Evolutionary conservation across 2,113 vertebrate species (phyloP), one percentile per base, ranked within the genome.

Genomic region (Elachura formosa): DNA sequence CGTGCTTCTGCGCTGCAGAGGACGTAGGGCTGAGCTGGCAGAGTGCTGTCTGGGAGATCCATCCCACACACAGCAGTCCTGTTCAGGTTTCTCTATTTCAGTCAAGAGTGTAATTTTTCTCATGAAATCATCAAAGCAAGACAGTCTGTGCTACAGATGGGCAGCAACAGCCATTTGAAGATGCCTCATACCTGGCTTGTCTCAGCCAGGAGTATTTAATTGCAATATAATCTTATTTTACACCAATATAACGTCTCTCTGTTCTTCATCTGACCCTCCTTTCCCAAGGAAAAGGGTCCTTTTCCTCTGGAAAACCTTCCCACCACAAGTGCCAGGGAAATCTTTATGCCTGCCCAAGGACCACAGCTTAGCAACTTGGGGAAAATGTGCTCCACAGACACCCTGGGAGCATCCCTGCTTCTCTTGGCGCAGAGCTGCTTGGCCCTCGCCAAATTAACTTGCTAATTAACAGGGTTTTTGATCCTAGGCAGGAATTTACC

Each of bases 11-110:
- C 10, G 26, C 92, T 69, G 95, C 88, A 86, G 33, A 90, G 90
- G 95, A 90, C 51, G 64, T 12, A 55, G 88, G 90, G 95, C 95
- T 95, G 95, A 96, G 95, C 78, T 91, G 96, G 82, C 85, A 88
- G 45, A 78, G 84, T 7, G 24, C 79, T 75, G 86, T 75, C 89
- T 94, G 95, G 84, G 91, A 91, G 91, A 82, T 51, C 87, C 58
- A 0, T 79, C 89, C 95, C 94, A 94, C 95, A 75, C 90, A 69
- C 26, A 1, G n/a, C n/a, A 55, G 75, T 40, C 91, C 74, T 91
- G 58, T 10, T 64, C 63, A 69, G 59, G 54, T 87, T 90, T 96
- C 93, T 91, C 93, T 93, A 6, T 93, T 96, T 95, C 91, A 94
- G 81, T 93, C 93, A 91, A 48, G 38, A 93, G 84, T 87, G 93